Percentiles rank a stretch among this genome's conserved stretches.
These are phyloP conservation scores for Drosophila guanche DNA, from an alignment of 1,140 invertebrate genomes.

Conservation along the genomic window DNA sequence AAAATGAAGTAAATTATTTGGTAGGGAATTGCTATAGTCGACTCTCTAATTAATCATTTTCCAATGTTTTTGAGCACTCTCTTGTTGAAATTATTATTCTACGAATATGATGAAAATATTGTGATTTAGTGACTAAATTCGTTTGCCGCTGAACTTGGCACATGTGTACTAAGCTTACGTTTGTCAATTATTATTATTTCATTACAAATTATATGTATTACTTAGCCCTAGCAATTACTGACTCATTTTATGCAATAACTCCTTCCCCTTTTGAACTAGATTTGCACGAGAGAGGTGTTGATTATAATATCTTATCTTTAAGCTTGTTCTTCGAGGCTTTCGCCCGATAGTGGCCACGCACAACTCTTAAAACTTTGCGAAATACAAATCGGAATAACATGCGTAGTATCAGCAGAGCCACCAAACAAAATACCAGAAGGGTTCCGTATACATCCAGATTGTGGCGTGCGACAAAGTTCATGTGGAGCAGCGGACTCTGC, in stretches of 20 bases:
- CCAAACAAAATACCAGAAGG: not conserved
- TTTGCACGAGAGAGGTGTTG: constrained; percentile 6
- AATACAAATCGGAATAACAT: constrained; percentile 4
- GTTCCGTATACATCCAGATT: constrained; percentile 60
- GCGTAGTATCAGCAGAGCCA: not conserved
- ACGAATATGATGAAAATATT: no score
- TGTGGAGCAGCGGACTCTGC: constrained; percentile 72
- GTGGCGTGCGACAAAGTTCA: constrained; percentile 43
- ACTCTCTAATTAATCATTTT: no score
- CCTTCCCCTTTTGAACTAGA: constrained; percentile 13
- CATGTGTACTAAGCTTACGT: no score
- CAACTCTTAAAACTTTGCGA: constrained; percentile 9
- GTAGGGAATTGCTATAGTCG: no score
- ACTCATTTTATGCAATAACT: not conserved
- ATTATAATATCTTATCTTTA: constrained; percentile 26
- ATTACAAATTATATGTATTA: no score
- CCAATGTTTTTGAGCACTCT: no score
- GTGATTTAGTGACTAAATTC: no score
- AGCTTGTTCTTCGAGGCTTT: not conserved
- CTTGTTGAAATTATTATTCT: no score
- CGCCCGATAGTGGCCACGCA: not conserved
- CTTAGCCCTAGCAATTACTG: not conserved
- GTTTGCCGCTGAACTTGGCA: no score
- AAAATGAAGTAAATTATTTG: no score
- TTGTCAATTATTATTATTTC: no score